Evolutionary conservation across 2,113 vertebrate genomes (phyloP).

Genomic region (Hirundichthys speculiger): DNA sequence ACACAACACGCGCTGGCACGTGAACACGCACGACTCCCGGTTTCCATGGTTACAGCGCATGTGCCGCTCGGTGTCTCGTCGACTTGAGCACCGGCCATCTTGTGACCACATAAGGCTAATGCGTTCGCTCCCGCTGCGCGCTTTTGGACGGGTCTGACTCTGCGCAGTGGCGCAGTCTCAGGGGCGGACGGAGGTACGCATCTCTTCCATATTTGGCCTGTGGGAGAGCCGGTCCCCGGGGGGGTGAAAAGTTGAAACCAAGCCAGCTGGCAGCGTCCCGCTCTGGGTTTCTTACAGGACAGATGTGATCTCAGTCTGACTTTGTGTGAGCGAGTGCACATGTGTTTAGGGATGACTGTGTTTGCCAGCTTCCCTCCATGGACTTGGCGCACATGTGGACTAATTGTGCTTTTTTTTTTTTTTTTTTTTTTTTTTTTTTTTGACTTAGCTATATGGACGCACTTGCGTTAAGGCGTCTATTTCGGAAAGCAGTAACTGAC

Average conservation of each 20-base stretch:
- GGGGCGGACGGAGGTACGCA: slow-evolving; percentile 48
- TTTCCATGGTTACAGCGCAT: slow-evolving; percentile 58
- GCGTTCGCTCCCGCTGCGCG: slow-evolving; percentile 43
- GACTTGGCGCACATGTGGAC: slow-evolving; percentile 38
- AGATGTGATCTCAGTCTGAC: slow-evolving; percentile 67
- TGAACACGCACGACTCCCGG: not conserved
- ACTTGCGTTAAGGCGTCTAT: slow-evolving; percentile 15
- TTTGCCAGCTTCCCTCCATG: slow-evolving; percentile 27
- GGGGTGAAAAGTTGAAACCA: slow-evolving; percentile 72
- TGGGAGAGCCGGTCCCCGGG: slow-evolving; percentile 75
- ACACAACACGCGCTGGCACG: slow-evolving; percentile 2
- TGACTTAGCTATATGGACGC: slow-evolving; percentile 4
- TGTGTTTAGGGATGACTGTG: slow-evolving; percentile 29
- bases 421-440: not conserved
- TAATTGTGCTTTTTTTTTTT: slow-evolving; percentile 13
- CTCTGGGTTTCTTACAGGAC: slow-evolving; percentile 70
- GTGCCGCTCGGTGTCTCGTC: slow-evolving; percentile 42
- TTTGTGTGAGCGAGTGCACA: slow-evolving; percentile 27
- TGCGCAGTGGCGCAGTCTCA: slow-evolving; percentile 34
- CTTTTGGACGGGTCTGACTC: slow-evolving; percentile 38
- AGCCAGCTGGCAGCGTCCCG: slow-evolving; percentile 73
- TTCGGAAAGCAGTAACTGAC: slow-evolving; percentile 10
- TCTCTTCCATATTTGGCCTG: slow-evolving; percentile 78
- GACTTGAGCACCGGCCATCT: slow-evolving; percentile 42
- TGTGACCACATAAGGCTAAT: slow-evolving; percentile 78